Percentiles rank a stretch among this genome's conserved stretches.
Conservation (phyloP, 2,113 vertebrate genomes). For the Arizona elegans region DNA sequence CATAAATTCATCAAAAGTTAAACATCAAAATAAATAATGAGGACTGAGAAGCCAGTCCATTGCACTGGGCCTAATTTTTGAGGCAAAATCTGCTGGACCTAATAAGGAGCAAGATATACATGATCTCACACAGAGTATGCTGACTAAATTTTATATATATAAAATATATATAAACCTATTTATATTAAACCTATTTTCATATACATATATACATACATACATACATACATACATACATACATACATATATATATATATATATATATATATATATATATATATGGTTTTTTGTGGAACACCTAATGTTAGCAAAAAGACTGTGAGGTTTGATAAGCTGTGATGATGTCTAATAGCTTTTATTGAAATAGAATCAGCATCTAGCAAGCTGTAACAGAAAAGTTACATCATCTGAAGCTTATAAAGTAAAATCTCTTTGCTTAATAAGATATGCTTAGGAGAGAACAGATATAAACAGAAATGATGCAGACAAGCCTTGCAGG, state of each 20-base stretch:
- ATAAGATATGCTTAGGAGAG: background rate
- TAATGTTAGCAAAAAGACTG: background rate
- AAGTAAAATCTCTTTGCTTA: background rate
- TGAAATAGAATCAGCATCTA: background rate
- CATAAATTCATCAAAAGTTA: background rate
- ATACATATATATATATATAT: no score
- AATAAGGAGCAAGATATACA: no score
- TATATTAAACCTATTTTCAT: no score
- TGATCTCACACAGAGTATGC: no score
- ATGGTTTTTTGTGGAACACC: background rate
- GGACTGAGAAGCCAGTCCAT: background rate
- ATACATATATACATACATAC: no score
- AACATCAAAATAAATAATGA: background rate
- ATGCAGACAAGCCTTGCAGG: background rate
- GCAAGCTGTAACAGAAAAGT: background rate
- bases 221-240: no score
- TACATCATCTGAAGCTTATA: background rate
- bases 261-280: no score
- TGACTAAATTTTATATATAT: no score
- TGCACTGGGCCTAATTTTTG: background rate
- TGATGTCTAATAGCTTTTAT: background rate
- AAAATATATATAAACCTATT: no score
- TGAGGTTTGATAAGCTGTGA: background rate
- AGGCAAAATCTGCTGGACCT: background rate
- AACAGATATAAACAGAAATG: background rate